Base-by-base conservation (phyloP, 2,113 vertebrate genomes). In the Toxotes chatareus region DNA sequence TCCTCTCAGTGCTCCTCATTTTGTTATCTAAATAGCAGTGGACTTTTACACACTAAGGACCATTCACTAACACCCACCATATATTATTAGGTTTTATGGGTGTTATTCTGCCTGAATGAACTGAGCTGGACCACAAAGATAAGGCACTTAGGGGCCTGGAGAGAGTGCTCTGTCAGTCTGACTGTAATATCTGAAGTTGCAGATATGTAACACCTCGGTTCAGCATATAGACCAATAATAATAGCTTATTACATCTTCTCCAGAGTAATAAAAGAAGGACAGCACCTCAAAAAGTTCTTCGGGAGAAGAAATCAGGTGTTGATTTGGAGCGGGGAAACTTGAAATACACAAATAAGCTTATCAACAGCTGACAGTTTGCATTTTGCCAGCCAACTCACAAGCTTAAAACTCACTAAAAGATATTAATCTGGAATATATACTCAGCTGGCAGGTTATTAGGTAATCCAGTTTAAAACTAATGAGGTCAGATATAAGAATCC, bases 81-180 rank as follows among this genome's bases (percentile, higher is more conserved):
- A 73, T 14, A 47, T 67, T 46, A 16, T 51, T 31, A 27, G n/a
- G 46, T 72, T 83, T 78, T 64, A 77, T 80, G 82, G 83, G 78
- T 86, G 86, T 86, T 73, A 65, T 44, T 82, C 61, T 84, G 76
- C 80, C 73, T 69, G 51, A 82, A 68, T 71, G 71, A 75, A 44
- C 73, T 65, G 73, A 27, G 55, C 88, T 88, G 87, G 49, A 21
- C 21, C 21, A 66, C 36, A 68, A 40, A 89, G 91, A 93, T 92
- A 92, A 90, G 74, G 38, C 36, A 23, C 44, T 38, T 32, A 78
- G 36, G 51, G 69, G 59, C 40, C 64, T 73, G 36, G 56, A 55
- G 34, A 34, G 79, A 73, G 14, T 38, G 57, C 34, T 7, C 27
- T 38, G 44, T 12, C 21, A 31, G 40, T 16, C 55, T 60, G 47